Conservation (phyloP, 2,113 vertebrate species). For the Puma concolor region DNA sequence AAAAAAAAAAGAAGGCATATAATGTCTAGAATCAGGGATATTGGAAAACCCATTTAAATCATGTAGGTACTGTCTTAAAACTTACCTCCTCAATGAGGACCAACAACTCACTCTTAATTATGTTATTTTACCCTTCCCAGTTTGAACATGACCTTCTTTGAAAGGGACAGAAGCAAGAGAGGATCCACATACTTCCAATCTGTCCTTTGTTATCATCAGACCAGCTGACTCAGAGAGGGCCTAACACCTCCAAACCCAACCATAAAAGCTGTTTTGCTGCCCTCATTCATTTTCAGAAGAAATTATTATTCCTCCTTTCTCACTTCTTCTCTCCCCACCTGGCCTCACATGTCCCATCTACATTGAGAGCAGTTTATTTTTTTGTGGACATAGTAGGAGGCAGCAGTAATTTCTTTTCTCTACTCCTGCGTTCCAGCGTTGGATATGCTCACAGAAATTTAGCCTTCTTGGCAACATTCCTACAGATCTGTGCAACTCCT, state of each 20-base stretch:
- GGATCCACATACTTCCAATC: neutral
- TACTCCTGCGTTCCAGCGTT: neutral
- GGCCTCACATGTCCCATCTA: neutral
- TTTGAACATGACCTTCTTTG: neutral
- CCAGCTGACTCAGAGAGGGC: neutral
- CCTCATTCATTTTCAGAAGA: neutral
- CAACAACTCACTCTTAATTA: neutral
- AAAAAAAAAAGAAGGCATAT: neutral
- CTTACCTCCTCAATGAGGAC: neutral
- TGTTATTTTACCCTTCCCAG: neutral
- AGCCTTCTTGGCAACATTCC: neutral
- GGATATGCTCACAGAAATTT: neutral
- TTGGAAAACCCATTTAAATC: neutral
- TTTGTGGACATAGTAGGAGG: neutral
- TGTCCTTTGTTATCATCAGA: neutral
- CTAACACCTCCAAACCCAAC: neutral
- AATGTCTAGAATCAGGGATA: conserved; percentile 23
- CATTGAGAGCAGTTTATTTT: neutral
- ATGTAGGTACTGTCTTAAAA: neutral
- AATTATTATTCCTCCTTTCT: neutral
- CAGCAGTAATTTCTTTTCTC: neutral
- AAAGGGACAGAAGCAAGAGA: neutral
- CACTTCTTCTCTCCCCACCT: neutral
- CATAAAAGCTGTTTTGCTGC: neutral
- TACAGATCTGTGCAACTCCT: neutral